Percentiles rank a stretch among this genome's conserved stretches.
These are phyloP conservation scores for Diaperis boleti DNA, from an alignment of 2,888 invertebrate species.

Conservation along the genomic window DNA sequence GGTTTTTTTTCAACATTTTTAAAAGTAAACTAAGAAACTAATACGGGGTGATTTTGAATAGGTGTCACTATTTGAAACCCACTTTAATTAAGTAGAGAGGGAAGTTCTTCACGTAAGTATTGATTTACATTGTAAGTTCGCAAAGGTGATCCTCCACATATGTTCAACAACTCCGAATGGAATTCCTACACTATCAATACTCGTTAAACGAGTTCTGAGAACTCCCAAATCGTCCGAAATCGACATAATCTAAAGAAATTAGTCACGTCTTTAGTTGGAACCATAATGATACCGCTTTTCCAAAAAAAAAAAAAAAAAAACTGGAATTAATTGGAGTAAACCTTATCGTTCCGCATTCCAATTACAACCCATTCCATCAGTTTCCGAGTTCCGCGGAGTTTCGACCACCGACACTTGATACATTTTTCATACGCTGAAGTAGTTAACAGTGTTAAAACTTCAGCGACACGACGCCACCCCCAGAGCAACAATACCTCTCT, in stretches of 20 bases:
- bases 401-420: constrained; percentile 14
- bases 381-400: not conserved
- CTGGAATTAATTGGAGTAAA: not conserved
- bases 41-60: too few species aligned
- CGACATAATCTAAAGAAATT: constrained; percentile 4
- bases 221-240: not conserved
- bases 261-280: constrained; percentile 5
- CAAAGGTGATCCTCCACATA: too few species aligned
- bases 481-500: too few species aligned
- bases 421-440: too few species aligned
- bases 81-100: too few species aligned
- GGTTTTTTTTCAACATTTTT: too few species aligned
- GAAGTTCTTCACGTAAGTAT: too few species aligned
- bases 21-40: too few species aligned
- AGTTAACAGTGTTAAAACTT: too few species aligned
- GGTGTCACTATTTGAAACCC: too few species aligned
- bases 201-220: not conserved
- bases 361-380: too few species aligned
- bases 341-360: constrained; percentile 7
- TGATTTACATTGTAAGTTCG: too few species aligned
- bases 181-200: not conserved
- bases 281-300: constrained; percentile 4
- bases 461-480: not conserved
- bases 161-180: not conserved
- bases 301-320: not conserved